Base-by-base conservation (phyloP, 2,113 vertebrate species). In the Petroica traversi region DNA sequence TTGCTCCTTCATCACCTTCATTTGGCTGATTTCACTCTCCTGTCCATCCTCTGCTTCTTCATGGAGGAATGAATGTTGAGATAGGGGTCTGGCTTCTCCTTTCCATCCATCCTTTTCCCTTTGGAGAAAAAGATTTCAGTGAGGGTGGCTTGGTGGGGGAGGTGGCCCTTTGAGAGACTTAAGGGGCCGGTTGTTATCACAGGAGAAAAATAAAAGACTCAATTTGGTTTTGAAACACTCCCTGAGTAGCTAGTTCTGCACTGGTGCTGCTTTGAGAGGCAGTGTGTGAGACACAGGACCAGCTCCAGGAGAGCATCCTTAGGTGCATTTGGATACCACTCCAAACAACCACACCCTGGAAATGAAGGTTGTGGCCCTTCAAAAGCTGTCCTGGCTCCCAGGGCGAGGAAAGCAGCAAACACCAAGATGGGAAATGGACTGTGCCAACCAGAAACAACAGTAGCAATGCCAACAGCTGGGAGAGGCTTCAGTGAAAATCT, bases 221-320 rank as follows among this genome's bases (percentile, higher is more conserved):
- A 1, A 0, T n/a, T 85, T 59, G 38, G n/a, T 85, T 90, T 51
- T 6, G 19, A 85, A 74, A 71, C 4, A 5, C 31, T 46, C 14
- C 22, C 5, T 3, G 24, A 46, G 59, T 34, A 76, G 45, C 26
- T 28, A 5, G 11, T 0, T 6, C 5, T 31, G 36, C 10, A 8
- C 6, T 7, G 14, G 12, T 14, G 41, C 66, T 8, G 5, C 51
- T 22, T n/a, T 12, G 43, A 41, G 48, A 58, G 76, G 46, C 0
- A 0, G 15, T 0, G 0, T 23, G 20, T 24, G 48, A 26, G 41
- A n/a, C 16, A 15, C 6, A 2, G 36, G 16, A 29, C 2, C 1
- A 3, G 49, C 34, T 26, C 26, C 2, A 0, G 76, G 17, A 52
- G 9, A 61, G 20, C 48, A 28, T 14, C 84, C 23, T 38, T 5